Evolutionary conservation across 2,113 vertebrate genomes (phyloP), one percentile per base, ranked within the genome.

Genomic region (Dolichotis patagonum): DNA sequence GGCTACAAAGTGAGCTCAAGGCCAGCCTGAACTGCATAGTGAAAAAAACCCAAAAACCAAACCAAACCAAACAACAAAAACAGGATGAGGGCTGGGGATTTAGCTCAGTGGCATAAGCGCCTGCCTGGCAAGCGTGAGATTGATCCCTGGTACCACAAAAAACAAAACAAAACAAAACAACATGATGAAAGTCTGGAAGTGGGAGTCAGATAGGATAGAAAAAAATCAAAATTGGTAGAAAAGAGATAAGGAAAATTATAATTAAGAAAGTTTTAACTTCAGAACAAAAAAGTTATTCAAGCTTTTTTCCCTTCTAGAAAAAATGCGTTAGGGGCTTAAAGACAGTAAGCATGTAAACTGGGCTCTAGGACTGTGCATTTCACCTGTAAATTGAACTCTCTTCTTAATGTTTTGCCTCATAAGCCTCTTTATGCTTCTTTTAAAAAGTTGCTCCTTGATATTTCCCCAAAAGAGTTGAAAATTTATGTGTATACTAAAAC

Each of bases 401-500:
- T 71, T 38, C 35, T 71, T 38, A 71, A 38, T 71, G 14, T 38
- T 71, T 19, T 71, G n/a, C 69, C 7, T 38, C 7, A 20, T 69
- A 69, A 69, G 20, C 67, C 35, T 38, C 67, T 17, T 69, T 69
- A 69, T 69, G 65, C 16, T 19, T 67, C 32, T 67, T 67, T 67
- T 16, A 69, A 69, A 69, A 62, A 87, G 46, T 32, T 62, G 38
- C 17, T 83, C 17, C 41, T 89, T 93, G 41, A 35, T 85, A 63
- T 93, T 93, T 90, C 75, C 65, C 14, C 43, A 77, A 69, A 95
- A 54, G 43, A 84, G 60, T 32, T 95, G n/a, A 88, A 81, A 69
- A 19, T n/a, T 35, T 69, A n/a, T 69, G 16, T 69, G 35, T 69
- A 17, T 35, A n/a, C 35, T 69, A 69, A 67, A 67, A 77, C 26